Percentiles rank a stretch among this genome's conserved stretches.
Evolutionary conservation across 1,140 invertebrate species (phyloP).

Genomic region (Polypedilum vanderplanki): DNA sequence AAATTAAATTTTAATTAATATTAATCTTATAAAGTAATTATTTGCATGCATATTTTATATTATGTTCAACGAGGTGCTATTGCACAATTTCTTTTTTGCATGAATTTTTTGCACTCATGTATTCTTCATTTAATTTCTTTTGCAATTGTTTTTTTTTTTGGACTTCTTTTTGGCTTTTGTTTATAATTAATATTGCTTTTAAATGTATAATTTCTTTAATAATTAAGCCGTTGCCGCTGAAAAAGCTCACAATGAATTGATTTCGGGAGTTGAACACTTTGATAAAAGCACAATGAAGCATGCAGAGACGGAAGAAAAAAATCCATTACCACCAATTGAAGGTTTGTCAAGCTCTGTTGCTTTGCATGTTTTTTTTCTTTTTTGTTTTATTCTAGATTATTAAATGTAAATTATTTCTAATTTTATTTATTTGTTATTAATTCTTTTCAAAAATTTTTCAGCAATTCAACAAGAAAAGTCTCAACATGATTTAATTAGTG

Average conservation of each 20-base stretch:
- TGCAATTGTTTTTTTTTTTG: no score
- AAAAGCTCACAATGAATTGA: conserved; percentile 58
- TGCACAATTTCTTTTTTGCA: background rate
- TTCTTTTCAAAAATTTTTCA: conserved; percentile 46
- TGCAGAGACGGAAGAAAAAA: conserved; percentile 67
- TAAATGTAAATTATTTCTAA: background rate
- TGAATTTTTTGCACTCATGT: background rate
- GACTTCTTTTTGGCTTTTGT: no score
- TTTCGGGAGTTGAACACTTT: conserved; percentile 64
- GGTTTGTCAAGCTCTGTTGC: conserved; percentile 39
- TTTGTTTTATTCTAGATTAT: background rate
- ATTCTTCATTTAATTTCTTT: no score
- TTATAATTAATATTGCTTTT: background rate
- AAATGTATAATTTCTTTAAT: conserved; percentile 30
- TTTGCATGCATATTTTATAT: background rate
- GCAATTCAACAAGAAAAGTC: conserved; percentile 82
- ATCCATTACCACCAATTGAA: conserved; percentile 65
- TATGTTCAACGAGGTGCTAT: background rate
- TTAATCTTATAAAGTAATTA: background rate
- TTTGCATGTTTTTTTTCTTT: conserved; percentile 21
- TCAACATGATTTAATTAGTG: conserved; percentile 75
- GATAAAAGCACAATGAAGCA: conserved; percentile 67
- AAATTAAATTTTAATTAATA: background rate
- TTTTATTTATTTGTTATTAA: conserved; percentile 28
- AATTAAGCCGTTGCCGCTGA: conserved; percentile 56